Base-by-base conservation (phyloP, 2,797 vertebrate species). In the Eulemur albifrons region DNA sequence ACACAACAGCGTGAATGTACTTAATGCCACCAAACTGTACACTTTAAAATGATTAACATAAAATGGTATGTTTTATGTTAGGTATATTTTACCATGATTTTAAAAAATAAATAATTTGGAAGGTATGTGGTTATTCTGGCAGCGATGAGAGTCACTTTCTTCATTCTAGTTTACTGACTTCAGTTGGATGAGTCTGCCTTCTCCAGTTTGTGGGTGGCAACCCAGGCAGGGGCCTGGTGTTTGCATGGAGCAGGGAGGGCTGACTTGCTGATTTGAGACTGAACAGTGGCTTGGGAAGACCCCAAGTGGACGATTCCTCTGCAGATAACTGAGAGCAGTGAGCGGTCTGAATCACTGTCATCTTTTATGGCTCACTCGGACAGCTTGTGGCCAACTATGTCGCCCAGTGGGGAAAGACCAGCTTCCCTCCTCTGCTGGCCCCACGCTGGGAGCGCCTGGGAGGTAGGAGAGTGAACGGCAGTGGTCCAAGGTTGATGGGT, bases 401-500 rank as follows among this genome's bases (percentile, higher is more conserved):
- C 3, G 2, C 48, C 14, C 15, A 38, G 2, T 0, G 7, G 57
- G 40, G 50, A 76, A 35, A 27, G 18, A 6, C 18, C n/a, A n/a
- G 76, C 54, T 21, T 43, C 14, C 7, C 32, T 76, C 20, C 35
- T 61, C 32, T 5, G 17, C 25, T 45, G n/a, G 76, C 45, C 65
- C 63, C 4, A 21, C 0, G 7, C 59, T 25, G 35, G 23, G 81
- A 18, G 59, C 27, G 27, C 17, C 21, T 15, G 52, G 21, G 57
- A 57, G 32, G 43, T 10, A 35, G 48, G 35, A 48, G 20, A 23
- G 52, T 27, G 59, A 40, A 61, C 13, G 48, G 32, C 65, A 27
- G 7, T 0, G 73, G 80, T n/a, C 67, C 23, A 20, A 6, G 83
- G 87, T 81, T 20, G 2, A 59, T 1, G 52, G 52, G n/a, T 27